phyloP scores from a whole-genome alignment of 2,888 invertebrate species.

The Netelia fuscicornis region DNA sequence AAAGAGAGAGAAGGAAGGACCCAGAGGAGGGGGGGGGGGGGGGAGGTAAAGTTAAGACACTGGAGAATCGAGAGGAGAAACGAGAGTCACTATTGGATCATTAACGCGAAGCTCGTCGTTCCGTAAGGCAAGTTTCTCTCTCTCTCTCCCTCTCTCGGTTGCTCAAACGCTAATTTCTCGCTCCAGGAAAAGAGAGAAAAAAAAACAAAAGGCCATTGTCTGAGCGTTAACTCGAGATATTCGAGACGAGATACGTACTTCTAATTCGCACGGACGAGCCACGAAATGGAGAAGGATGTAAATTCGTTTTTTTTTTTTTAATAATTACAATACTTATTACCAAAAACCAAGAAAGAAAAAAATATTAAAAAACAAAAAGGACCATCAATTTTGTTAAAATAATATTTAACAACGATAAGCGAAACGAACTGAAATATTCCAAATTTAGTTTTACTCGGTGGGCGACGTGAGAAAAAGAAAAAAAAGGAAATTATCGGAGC shows the following conservation, averaged over 20 bases:
- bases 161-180: conserved; percentile 38
- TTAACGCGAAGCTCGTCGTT: conserved; percentile 22
- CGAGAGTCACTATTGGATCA: conserved; percentile 29
- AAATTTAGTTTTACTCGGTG: not conserved
- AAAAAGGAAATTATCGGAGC: not conserved
- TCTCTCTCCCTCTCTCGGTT: not conserved
- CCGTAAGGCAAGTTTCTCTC: not conserved
- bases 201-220: conserved; percentile 48
- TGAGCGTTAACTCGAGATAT: conserved; percentile 53
- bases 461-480: not conserved
- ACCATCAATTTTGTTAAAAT: too few species aligned
- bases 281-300: not conserved
- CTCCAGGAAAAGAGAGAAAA: conserved; percentile 28
- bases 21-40: not conserved
- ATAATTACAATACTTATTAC: not conserved
- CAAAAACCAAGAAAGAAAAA: too few species aligned
- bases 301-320: not conserved
- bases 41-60: conserved; percentile 65
- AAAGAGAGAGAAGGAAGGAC: not conserved
- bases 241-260: conserved; percentile 17
- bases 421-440: not conserved
- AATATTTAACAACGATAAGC: too few species aligned
- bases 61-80: conserved; percentile 56
- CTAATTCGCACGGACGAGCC: not conserved
- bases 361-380: too few species aligned